Conservation (phyloP, 2,797 vertebrate genomes). For the Gastrophryne carolinensis region DNA sequence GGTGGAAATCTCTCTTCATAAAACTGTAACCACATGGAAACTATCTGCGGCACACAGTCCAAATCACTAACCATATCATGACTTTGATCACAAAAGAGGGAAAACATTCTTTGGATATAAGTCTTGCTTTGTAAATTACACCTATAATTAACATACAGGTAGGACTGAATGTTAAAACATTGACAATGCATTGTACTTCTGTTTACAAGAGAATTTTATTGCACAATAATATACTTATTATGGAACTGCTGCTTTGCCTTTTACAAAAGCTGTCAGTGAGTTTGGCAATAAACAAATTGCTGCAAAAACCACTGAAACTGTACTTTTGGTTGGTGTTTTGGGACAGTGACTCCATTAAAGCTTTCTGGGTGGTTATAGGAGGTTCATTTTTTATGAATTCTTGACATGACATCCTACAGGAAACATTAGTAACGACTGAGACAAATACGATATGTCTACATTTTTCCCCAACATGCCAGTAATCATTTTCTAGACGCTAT, state of each 20-base stretch:
- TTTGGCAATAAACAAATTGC: neutral
- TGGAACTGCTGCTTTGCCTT: neutral
- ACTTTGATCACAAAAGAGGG: slow-evolving; percentile 34
- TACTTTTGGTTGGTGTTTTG: no score
- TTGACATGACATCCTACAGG: no score
- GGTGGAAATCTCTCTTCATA: neutral
- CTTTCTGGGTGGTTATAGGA: no score
- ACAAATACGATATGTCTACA: no score
- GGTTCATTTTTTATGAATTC: no score
- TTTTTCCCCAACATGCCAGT: no score
- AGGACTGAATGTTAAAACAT: neutral
- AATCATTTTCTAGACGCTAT: no score
- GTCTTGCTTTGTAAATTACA: slow-evolving; percentile 11
- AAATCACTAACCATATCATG: neutral
- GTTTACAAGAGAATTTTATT: slow-evolving; percentile 14
- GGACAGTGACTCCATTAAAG: neutral
- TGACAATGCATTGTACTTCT: neutral
- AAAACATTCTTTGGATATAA: neutral
- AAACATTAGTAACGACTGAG: no score
- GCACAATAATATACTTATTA: slow-evolving; percentile 28
- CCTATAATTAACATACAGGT: slow-evolving; percentile 37
- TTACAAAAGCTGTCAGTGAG: neutral
- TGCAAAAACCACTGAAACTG: neutral
- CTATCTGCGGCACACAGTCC: slow-evolving; percentile 4
- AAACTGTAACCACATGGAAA: slow-evolving; percentile 27